These are phyloP conservation scores for Schizaphis graminum DNA, from an alignment of 2,888 invertebrate genomes.

Conservation along the genomic window DNA sequence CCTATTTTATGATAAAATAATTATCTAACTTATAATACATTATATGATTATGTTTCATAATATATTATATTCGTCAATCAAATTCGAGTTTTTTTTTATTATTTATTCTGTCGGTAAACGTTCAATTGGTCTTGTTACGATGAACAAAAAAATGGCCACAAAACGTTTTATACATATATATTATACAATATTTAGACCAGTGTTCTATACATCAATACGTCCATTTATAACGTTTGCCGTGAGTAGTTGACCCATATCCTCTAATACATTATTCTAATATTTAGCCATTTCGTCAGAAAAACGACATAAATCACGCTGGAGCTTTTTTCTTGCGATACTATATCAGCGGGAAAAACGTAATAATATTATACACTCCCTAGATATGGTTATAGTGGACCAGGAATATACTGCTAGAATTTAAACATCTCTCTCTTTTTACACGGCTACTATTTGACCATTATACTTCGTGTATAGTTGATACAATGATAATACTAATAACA, in stretches of 20 bases:
- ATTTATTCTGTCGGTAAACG: background rate
- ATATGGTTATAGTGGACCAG: background rate
- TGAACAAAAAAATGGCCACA: background rate
- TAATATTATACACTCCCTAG: background rate
- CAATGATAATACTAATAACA: background rate
- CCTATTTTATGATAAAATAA: background rate
- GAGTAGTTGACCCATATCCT: constrained; percentile 10
- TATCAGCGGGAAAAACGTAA: background rate
- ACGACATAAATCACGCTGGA: constrained; percentile 58
- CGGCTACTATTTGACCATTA: background rate
- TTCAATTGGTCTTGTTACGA: background rate
- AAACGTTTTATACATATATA: background rate
- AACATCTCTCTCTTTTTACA: background rate
- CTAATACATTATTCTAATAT: constrained; percentile 45
- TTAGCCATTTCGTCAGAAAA: constrained; percentile 65
- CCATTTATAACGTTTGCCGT: constrained; percentile 37
- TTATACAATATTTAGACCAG: constrained; percentile 16
- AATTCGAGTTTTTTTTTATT: background rate
- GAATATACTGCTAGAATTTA: background rate
- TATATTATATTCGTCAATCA: constrained; percentile 11
- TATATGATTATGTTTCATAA: background rate
- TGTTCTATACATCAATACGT: background rate
- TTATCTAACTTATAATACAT: background rate
- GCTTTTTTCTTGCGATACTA: background rate
- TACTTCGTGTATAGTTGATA: background rate